A percentile compares a stretch with the other conserved stretches of the same genome.
phyloP scores from a whole-genome alignment of 92 coral and sea anemone species.

The Scolanthus callimorphus region DNA sequence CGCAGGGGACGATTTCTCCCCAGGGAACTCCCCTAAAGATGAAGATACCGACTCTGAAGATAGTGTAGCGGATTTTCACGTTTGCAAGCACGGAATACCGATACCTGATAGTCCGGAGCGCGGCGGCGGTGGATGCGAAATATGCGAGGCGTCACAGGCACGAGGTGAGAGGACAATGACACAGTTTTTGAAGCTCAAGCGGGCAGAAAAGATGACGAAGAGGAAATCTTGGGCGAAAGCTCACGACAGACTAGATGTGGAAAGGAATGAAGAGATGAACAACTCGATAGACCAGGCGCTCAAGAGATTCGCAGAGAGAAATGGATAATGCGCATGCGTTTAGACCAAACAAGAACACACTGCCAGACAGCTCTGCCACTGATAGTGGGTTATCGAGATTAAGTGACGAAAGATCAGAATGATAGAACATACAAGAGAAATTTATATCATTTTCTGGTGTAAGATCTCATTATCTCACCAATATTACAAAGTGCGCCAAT shows the following conservation, averaged over 20 bases:
- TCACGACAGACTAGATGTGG: constrained; percentile 12
- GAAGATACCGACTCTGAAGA: neutral
- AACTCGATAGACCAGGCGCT: constrained; percentile 38
- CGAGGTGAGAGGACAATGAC: constrained; percentile 58
- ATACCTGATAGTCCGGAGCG: constrained; percentile 20
- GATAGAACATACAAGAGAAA: too few species aligned
- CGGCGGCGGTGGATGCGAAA: constrained; percentile 34
- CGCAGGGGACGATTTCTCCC: neutral
- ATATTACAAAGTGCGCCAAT: too few species aligned
- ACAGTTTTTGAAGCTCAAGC: constrained; percentile 37
- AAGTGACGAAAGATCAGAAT: too few species aligned
- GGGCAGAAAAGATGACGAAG: constrained; percentile 20
- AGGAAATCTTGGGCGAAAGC: constrained; percentile 25
- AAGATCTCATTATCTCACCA: too few species aligned
- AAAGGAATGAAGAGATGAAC: constrained; percentile 15
- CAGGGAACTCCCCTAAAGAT: neutral
- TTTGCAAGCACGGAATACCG: constrained; percentile 49
- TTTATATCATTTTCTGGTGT: too few species aligned
- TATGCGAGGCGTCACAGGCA: constrained; percentile 58
- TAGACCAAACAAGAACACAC: too few species aligned
- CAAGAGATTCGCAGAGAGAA: constrained; percentile 38
- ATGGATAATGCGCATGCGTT: too few species aligned
- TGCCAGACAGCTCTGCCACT: too few species aligned
- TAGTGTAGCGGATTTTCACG: constrained; percentile 15
- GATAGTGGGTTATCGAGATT: too few species aligned